Percentiles rank a stretch among this genome's conserved stretches.
phyloP scores from a whole-genome alignment of 2,797 vertebrate genomes.

The Mastacembelus armatus region DNA sequence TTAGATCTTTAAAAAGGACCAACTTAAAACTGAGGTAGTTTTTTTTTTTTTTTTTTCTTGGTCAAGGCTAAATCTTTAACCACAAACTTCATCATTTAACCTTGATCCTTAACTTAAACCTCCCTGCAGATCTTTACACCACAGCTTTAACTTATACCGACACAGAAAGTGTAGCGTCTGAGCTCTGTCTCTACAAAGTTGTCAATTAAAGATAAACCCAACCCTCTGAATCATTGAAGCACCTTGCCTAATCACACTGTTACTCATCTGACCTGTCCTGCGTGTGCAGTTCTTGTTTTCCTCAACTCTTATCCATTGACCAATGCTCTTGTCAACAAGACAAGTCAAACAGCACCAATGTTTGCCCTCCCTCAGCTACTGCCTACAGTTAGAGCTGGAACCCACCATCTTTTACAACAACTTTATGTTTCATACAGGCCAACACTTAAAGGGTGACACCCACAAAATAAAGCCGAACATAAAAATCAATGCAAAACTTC shows the following conservation, averaged over 20 bases:
- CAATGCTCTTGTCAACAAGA: slow-evolving; percentile 53
- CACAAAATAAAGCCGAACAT: slow-evolving; percentile 9
- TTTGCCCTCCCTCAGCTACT: slow-evolving; percentile 32
- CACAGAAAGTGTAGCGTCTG: neutral
- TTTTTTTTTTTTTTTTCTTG: neutral
- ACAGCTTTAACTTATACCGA: neutral
- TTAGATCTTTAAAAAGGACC: neutral
- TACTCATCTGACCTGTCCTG: slow-evolving; percentile 33
- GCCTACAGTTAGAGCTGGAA: slow-evolving; percentile 9
- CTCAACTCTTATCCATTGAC: slow-evolving; percentile 52
- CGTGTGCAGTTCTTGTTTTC: slow-evolving; percentile 48
- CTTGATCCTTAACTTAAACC: neutral
- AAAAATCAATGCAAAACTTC: neutral
- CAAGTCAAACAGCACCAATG: slow-evolving; percentile 50
- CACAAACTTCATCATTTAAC: neutral
- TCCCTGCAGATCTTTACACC: neutral
- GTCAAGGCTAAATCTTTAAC: neutral
- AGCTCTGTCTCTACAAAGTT: neutral
- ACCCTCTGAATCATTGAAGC: too few relatives aligned
- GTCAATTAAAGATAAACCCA: slow-evolving; percentile 5
- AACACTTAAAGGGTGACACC: neutral
- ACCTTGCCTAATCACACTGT: too few relatives aligned
- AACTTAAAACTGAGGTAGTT: neutral
- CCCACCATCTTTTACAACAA: slow-evolving; percentile 10
- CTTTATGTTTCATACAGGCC: slow-evolving; percentile 1